Evolutionary conservation across 2,113 vertebrate species (phyloP).

Genomic region (Heloderma charlesbogerti): DNA sequence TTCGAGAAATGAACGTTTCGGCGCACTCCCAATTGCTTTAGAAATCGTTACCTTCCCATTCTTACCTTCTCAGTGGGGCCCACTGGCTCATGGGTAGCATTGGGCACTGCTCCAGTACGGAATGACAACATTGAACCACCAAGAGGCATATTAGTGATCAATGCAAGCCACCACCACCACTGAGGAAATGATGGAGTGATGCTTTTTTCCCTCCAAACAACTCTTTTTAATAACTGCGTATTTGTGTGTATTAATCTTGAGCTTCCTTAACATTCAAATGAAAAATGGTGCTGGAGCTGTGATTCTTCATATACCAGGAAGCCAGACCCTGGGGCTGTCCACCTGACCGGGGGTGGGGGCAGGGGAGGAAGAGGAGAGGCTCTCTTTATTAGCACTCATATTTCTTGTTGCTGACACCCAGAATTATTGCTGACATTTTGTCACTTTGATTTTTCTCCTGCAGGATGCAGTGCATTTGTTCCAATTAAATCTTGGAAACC

Average conservation of each 20-base stretch:
- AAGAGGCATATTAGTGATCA: background rate
- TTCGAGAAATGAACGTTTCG: no score
- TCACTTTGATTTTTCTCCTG: background rate
- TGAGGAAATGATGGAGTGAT: background rate
- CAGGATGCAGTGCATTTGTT: background rate
- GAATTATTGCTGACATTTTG: background rate
- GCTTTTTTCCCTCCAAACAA: no score
- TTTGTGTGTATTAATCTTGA: background rate
- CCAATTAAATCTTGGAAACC: constrained; percentile 9
- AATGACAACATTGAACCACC: background rate
- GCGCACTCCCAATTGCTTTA: no score
- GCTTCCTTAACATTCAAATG: background rate
- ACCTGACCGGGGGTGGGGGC: background rate
- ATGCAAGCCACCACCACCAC: background rate
- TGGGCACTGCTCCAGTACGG: background rate
- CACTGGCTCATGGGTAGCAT: no score
- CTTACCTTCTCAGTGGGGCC: no score
- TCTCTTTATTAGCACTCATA: background rate
- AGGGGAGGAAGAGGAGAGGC: background rate
- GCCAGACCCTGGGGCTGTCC: no score
- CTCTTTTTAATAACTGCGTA: background rate
- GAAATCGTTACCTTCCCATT: no score
- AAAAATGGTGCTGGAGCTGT: background rate
- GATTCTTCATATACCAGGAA: background rate
- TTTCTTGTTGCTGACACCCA: background rate